These are phyloP conservation scores for Xanthorhoe spadicearia DNA, from an alignment of 2,888 invertebrate species.

Conservation along the genomic window DNA sequence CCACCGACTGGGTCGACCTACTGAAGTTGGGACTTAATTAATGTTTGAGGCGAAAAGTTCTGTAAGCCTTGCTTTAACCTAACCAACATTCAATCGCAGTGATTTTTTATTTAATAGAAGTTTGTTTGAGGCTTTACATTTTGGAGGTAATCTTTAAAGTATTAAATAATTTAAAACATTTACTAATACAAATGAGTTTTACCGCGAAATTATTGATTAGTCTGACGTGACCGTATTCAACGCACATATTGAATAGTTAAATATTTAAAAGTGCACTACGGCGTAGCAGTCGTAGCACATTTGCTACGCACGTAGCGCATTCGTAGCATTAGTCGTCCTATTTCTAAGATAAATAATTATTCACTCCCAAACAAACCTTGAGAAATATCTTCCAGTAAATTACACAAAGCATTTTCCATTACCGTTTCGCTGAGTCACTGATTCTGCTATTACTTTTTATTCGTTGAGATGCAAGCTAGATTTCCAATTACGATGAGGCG, in stretches of 20 bases:
- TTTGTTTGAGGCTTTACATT: too few species aligned
- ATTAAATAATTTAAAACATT: too few species aligned
- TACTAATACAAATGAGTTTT: too few species aligned
- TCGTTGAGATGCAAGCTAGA: slow-evolving; percentile 10
- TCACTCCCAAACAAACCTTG: slow-evolving; percentile 2
- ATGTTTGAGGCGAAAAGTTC: slow-evolving; percentile 20
- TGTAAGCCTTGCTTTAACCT: slow-evolving; percentile 3
- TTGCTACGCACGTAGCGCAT: not conserved
- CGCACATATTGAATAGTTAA: not conserved
- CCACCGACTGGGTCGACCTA: slow-evolving; percentile 17
- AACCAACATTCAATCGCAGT: not conserved
- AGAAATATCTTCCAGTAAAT: not conserved
- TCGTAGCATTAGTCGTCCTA: slow-evolving; percentile 1
- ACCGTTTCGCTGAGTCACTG: slow-evolving; percentile 2
- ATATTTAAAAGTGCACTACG: not conserved
- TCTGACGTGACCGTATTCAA: too few species aligned
- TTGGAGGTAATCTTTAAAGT: too few species aligned
- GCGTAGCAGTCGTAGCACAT: not conserved
- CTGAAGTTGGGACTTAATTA: slow-evolving; percentile 19
- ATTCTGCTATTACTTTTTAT: slow-evolving; percentile 16
- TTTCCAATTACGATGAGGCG: slow-evolving; percentile 6
- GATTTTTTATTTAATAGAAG: not conserved
- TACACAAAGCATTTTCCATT: slow-evolving; percentile 11
- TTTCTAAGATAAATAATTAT: slow-evolving; percentile 3
- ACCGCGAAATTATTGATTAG: too few species aligned